Evolutionary conservation across 2,888 invertebrate genomes (phyloP).

Genomic region (Protula sp.): DNA sequence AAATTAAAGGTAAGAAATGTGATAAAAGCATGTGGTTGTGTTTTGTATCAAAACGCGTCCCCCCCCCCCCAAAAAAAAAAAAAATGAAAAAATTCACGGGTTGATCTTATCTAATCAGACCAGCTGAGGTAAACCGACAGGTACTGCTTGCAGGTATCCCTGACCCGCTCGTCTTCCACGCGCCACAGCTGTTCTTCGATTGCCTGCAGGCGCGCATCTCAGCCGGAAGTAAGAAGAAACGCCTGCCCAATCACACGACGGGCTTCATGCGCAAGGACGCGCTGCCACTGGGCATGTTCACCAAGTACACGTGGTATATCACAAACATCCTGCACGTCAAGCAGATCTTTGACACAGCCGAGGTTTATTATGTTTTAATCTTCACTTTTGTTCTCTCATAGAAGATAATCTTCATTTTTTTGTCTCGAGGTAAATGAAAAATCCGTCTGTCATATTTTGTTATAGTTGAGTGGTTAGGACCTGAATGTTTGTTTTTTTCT

Average conservation of each 20-base stretch:
- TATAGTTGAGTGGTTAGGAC: too few species aligned
- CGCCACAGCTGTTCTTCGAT: conserved; percentile 68
- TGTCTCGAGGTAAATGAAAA: neutral
- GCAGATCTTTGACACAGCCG: conserved; percentile 67
- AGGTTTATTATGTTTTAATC: too few species aligned
- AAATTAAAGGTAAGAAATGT: too few species aligned
- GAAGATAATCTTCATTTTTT: too few species aligned
- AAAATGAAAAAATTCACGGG: too few species aligned
- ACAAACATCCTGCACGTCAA: conserved; percentile 67
- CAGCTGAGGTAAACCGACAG: too few species aligned
- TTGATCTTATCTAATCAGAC: too few species aligned
- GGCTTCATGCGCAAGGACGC: conserved; percentile 61
- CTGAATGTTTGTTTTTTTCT: too few species aligned
- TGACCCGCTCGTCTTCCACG: conserved; percentile 66
- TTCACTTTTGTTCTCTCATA: too few species aligned
- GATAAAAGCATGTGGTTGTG: too few species aligned
- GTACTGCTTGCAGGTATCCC: conserved; percentile 58
- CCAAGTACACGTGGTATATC: conserved; percentile 69
- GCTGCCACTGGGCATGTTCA: conserved; percentile 64
- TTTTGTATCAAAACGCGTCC: too few species aligned
- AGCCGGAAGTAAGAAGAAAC: conserved; percentile 61
- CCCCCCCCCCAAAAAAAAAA: too few species aligned
- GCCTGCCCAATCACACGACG: conserved; percentile 64
- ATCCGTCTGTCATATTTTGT: neutral
- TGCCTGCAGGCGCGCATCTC: conserved; percentile 69